Base-by-base conservation (phyloP, 2,888 invertebrate species). In the Cheilosia pagana region DNA sequence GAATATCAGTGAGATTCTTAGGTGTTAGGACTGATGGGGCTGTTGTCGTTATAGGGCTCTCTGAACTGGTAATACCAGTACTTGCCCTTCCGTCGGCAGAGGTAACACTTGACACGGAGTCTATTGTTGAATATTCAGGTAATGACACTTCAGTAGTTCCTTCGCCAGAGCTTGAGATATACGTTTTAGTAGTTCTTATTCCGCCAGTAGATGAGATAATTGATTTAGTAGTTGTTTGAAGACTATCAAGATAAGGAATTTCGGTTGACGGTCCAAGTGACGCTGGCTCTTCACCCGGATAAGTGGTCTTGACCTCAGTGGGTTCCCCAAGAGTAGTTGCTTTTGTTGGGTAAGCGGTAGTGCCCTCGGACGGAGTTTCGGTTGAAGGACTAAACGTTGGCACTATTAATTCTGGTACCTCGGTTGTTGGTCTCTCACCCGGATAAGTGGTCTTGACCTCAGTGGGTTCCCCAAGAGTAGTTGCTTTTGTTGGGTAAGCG, bases 291-390 rank as follows among this genome's bases (percentile, higher is more conserved):
- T 3, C 12, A 35, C 35, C 16, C 5, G 28, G 31, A n/a, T 53
- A 23, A n/a, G 21, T n/a, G 3, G n/a, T 21, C 1, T 25, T 39
- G 10, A 16, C 16, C 31, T 21, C 63, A 6, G 31, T 10, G 8
- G 21, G 0, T 12, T 57, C 48, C 2, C 35, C 48, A 21, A 23
- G 16, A 23, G 12, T 19, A 14, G 21, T 16, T 59, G 3, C 48
- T 31, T 8, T 21, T n/a, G 21, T 35, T 3, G 52, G 52, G 23
- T 65, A 65, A 3, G 1, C 16, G 0, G 23, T 50, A 4, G 50
- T n/a, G 8, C 48, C 10, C 35, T 72, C 77, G 23, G 75, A 3
- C 3, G 57, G 48, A 16, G 1, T n/a, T 25, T 14, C 25, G 8
- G 45, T 60, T 14, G 81, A n/a, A n/a, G n/a, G n/a, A n/a, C n/a